Conservation (phyloP, 1,140 invertebrate species). For the Drosophila triauraria region DNA sequence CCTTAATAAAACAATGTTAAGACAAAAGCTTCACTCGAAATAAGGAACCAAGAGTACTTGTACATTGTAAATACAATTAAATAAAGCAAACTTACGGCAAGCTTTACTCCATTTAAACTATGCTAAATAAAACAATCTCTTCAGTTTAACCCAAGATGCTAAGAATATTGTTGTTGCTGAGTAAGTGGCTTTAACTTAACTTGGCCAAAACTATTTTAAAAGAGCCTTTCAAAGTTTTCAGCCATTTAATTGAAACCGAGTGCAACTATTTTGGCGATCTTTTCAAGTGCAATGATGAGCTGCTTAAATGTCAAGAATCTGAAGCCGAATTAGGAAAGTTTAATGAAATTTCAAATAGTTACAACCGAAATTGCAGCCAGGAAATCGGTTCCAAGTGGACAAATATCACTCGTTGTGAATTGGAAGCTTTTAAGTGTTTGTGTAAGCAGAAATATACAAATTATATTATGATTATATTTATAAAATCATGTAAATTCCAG, state of each 20-base stretch:
- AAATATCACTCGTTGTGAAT: constrained; percentile 31
- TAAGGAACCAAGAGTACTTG: background rate
- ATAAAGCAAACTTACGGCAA: background rate
- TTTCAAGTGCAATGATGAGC: constrained; percentile 39
- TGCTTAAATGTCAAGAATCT: constrained; percentile 25
- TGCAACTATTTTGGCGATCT: constrained; percentile 15
- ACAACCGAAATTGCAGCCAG: constrained; percentile 22
- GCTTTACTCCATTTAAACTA: background rate
- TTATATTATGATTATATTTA: too few relatives aligned
- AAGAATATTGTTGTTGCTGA: constrained; percentile 10
- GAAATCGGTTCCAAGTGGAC: constrained; percentile 33
- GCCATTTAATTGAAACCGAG: background rate
- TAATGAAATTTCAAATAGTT: background rate
- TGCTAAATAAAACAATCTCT: background rate
- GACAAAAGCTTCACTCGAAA: constrained; percentile 5
- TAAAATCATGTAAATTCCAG: constrained; percentile 15
- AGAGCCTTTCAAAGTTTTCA: constrained; percentile 13
- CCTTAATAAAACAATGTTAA: background rate
- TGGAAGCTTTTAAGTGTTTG: constrained; percentile 21
- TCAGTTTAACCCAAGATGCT: constrained; percentile 18
- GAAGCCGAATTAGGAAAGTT: constrained; percentile 21
- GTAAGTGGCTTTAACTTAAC: constrained; percentile 12
- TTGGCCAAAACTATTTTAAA: background rate
- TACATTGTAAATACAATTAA: constrained; percentile 6
- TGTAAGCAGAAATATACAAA: constrained; percentile 8